A percentile compares a stretch with the other conserved stretches of the same genome.
These are phyloP conservation scores for Eretmocerus hayati DNA, from an alignment of 2,888 invertebrate species.

Conservation along the genomic window DNA sequence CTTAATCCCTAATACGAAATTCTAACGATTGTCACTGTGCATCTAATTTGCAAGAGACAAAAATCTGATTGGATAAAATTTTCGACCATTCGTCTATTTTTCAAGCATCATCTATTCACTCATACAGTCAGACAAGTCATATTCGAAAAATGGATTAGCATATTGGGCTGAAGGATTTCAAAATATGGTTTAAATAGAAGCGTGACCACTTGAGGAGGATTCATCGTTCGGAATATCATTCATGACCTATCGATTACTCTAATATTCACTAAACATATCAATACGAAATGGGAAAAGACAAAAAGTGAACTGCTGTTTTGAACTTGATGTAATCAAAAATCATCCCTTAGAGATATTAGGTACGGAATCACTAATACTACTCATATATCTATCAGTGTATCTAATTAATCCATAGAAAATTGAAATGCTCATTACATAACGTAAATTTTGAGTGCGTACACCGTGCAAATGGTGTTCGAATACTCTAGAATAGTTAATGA, in stretches of 20 bases:
- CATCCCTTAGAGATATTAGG: slow-evolving; percentile 46
- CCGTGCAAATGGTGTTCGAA: slow-evolving; percentile 39
- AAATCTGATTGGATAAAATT: no score
- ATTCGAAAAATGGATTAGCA: no score
- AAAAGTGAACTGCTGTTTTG: slow-evolving; percentile 32
- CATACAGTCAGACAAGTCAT: no score
- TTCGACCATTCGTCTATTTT: no score
- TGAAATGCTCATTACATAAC: slow-evolving; percentile 43
- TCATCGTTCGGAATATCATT: slow-evolving; percentile 17
- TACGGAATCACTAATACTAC: slow-evolving; percentile 45
- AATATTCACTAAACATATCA: slow-evolving; percentile 15
- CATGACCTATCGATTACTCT: slow-evolving; percentile 20
- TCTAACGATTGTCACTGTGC: no score
- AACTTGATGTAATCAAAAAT: slow-evolving; percentile 44
- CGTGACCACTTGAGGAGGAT: slow-evolving; percentile 16
- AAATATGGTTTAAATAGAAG: slow-evolving; percentile 2
- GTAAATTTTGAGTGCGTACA: slow-evolving; percentile 38
- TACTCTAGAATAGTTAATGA: slow-evolving; percentile 40
- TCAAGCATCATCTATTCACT: no score
- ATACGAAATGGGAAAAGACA: slow-evolving; percentile 26
- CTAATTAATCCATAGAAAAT: slow-evolving; percentile 38
- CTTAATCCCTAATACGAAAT: no score
- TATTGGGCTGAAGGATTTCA: no score
- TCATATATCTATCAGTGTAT: slow-evolving; percentile 44
- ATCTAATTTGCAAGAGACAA: no score